A percentile compares a stretch with the other conserved stretches of the same genome.
These are phyloP conservation scores for Diorhabda sublineata DNA, from an alignment of 1,140 invertebrate species.

Conservation along the genomic window DNA sequence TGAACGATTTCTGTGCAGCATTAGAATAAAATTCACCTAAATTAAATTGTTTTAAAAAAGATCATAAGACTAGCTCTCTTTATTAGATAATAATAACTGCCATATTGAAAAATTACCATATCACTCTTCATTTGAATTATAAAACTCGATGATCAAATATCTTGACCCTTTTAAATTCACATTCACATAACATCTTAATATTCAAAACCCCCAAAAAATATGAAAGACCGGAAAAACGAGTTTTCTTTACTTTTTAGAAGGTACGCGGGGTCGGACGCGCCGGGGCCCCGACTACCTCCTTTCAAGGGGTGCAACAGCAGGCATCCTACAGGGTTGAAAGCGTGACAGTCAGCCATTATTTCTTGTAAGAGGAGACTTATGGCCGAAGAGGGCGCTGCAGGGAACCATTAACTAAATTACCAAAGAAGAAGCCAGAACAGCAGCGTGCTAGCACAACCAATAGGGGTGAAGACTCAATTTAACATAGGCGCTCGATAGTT, in stretches of 20 bases:
- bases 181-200: constrained; percentile 1
- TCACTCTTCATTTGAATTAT: too few relatives aligned
- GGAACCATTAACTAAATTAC: constrained; percentile 48
- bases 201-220: background rate
- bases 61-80: too few relatives aligned
- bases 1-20: too few relatives aligned
- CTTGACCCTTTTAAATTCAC: background rate
- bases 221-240: background rate
- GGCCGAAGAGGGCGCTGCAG: constrained; percentile 41
- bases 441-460: constrained; percentile 33
- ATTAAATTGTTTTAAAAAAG: too few relatives aligned
- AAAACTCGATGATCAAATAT: too few relatives aligned
- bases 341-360: constrained; percentile 48
- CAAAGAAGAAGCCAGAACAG: constrained; percentile 36
- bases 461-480: constrained; percentile 42
- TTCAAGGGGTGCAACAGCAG: constrained; percentile 17
- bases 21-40: too few relatives aligned
- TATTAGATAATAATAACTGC: too few relatives aligned
- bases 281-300: background rate
- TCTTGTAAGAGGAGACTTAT: constrained; percentile 47
- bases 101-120: too few relatives aligned
- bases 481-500: constrained; percentile 22
- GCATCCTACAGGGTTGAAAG: constrained; percentile 37
- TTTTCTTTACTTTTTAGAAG: background rate
- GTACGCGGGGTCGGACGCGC: background rate